Conservation (phyloP, 2,888 invertebrate species). For the Drosophila mayaguana region DNA sequence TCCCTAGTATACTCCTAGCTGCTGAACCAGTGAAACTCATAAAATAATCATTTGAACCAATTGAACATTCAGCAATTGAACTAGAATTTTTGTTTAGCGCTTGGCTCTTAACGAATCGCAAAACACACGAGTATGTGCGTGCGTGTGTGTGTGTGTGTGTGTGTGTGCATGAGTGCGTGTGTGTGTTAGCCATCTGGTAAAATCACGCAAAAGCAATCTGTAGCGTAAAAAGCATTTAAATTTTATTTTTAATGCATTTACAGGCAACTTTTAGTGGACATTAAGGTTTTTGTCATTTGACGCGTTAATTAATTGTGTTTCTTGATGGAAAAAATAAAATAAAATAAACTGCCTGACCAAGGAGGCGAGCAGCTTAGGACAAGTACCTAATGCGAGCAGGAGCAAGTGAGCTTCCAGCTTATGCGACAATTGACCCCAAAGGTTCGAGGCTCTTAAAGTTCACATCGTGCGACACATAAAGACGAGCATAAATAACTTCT, state of each 20-base stretch:
- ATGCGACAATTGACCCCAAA: slow-evolving; percentile 60
- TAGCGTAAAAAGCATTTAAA: slow-evolving; percentile 31
- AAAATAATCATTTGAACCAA: neutral
- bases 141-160: neutral
- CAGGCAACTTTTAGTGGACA: slow-evolving; percentile 22
- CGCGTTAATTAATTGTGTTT: slow-evolving; percentile 52
- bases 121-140: slow-evolving; percentile 24
- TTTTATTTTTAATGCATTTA: slow-evolving; percentile 38
- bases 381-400: slow-evolving; percentile 30
- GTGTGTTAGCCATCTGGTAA: slow-evolving; percentile 9
- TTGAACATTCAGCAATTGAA: neutral
- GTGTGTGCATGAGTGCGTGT: neutral
- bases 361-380: slow-evolving; percentile 9
- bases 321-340: slow-evolving; percentile 8
- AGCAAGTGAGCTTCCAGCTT: slow-evolving; percentile 14
- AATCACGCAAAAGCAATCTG: slow-evolving; percentile 16
- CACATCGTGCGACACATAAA: slow-evolving; percentile 44
- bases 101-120: slow-evolving; percentile 43
- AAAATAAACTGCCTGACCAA: slow-evolving; percentile 14
- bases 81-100: slow-evolving; percentile 8
- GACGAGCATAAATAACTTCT: slow-evolving; percentile 56
- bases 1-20: neutral
- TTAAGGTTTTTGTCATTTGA: slow-evolving; percentile 14
- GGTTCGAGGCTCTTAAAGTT: slow-evolving; percentile 20
- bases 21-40: neutral